Conservation (phyloP, 2,888 invertebrate genomes). For the Ectropis crepuscularia region DNA sequence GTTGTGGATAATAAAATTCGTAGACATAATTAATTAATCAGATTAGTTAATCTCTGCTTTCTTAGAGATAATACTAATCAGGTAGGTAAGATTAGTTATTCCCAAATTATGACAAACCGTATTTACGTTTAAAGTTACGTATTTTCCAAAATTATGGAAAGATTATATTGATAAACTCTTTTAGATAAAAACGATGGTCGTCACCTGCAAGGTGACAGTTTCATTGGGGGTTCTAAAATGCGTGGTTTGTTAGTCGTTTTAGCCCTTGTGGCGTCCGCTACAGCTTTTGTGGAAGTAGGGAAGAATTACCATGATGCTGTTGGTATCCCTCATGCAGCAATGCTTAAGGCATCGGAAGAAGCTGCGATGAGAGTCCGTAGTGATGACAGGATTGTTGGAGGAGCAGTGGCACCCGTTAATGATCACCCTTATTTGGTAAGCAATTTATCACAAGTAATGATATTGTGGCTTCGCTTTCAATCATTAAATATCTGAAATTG, state of each 20-base stretch:
- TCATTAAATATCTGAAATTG: too few species aligned
- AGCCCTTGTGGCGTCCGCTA: conserved; percentile 42
- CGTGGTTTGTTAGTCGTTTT: conserved; percentile 40
- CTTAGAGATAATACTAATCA: background rate
- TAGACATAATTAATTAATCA: background rate
- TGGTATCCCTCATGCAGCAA: conserved; percentile 57
- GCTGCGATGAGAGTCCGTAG: background rate
- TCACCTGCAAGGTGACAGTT: background rate
- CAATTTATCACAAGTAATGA: conserved; percentile 6
- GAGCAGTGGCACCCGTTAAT: conserved; percentile 50
- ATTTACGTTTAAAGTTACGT: background rate
- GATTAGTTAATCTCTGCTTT: background rate
- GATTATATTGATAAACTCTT: background rate
- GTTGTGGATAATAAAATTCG: background rate
- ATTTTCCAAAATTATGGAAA: background rate
- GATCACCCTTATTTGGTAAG: conserved; percentile 60
- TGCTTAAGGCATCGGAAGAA: conserved; percentile 3
- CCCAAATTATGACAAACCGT: background rate
- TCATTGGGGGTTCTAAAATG: conserved; percentile 38
- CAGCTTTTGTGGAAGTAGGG: conserved; percentile 37
- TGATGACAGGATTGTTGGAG: conserved; percentile 59
- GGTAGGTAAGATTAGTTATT: background rate
- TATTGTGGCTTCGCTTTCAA: background rate
- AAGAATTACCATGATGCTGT: conserved; percentile 53
- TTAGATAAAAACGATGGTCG: too few species aligned